phyloP scores from a whole-genome alignment of 2,113 vertebrate species.

The Heterochromis multidens region DNA sequence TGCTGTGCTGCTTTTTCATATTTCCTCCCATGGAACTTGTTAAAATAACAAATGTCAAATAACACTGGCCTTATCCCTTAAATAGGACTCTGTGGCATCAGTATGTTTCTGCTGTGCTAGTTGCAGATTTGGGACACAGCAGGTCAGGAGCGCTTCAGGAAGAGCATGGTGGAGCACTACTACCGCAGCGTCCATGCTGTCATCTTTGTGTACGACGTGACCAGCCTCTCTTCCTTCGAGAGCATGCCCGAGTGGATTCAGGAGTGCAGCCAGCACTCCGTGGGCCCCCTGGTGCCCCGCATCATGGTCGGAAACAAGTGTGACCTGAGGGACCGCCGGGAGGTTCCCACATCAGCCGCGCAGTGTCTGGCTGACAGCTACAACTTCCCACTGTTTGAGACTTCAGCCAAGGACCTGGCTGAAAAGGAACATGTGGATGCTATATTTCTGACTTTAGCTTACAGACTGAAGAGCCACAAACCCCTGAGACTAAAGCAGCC shows the following conservation, averaged over 20 bases:
- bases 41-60: neutral
- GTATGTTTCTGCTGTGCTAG: slow-evolving; percentile 39
- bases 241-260: slow-evolving; percentile 76
- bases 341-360: slow-evolving; percentile 69
- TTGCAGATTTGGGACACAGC: slow-evolving; percentile 81
- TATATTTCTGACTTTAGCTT: slow-evolving; percentile 77
- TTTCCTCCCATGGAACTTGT: neutral
- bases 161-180: slow-evolving; percentile 81
- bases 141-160: slow-evolving; percentile 78
- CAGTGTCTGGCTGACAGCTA: slow-evolving; percentile 73
- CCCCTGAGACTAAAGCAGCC: slow-evolving; percentile 75
- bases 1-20: neutral
- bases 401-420: slow-evolving; percentile 73
- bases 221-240: slow-evolving; percentile 70
- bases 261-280: slow-evolving; percentile 71
- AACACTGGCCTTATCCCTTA: neutral
- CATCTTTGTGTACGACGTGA: slow-evolving; percentile 78
- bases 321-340: slow-evolving; percentile 65
- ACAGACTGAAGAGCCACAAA: slow-evolving; percentile 76
- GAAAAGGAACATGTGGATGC: slow-evolving; percentile 76
- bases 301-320: slow-evolving; percentile 79
- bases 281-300: slow-evolving; percentile 70
- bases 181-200: slow-evolving; percentile 76
- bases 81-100: neutral
- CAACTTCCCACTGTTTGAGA: slow-evolving; percentile 77